Evolutionary conservation across 1,140 invertebrate genomes (phyloP).

Genomic region (Reticulitermes speratus): DNA sequence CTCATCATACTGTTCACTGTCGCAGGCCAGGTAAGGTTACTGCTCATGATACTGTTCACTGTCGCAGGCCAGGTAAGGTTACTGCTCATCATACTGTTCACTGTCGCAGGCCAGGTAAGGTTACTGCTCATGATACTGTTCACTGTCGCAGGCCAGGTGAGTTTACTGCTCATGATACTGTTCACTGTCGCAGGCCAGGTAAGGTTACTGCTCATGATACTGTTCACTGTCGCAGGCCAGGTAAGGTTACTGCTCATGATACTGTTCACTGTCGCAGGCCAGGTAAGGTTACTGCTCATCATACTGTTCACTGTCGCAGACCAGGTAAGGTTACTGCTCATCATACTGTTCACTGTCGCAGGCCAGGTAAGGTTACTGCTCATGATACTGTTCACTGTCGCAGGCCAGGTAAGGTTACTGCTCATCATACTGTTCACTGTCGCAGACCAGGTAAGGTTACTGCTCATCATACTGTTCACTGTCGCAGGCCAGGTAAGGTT

Average conservation of each 20-base stretch:
- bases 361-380: slow-evolving; percentile 80
- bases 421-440: slow-evolving; percentile 76
- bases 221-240: slow-evolving; percentile 84
- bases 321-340: slow-evolving; percentile 76
- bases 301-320: slow-evolving; percentile 79
- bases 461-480: slow-evolving; percentile 76
- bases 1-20: slow-evolving; percentile 76
- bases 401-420: slow-evolving; percentile 78
- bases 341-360: slow-evolving; percentile 77
- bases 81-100: slow-evolving; percentile 73
- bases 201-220: slow-evolving; percentile 68
- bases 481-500: slow-evolving; percentile 82
- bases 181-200: slow-evolving; percentile 86
- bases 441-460: slow-evolving; percentile 79
- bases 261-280: slow-evolving; percentile 79
- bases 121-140: slow-evolving; percentile 74
- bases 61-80: slow-evolving; percentile 80
- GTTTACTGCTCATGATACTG: slow-evolving; percentile 69
- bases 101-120: slow-evolving; percentile 83
- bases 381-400: slow-evolving; percentile 75
- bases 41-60: slow-evolving; percentile 77
- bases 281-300: slow-evolving; percentile 77
- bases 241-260: slow-evolving; percentile 73
- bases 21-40: slow-evolving; percentile 78
- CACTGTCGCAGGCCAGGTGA: slow-evolving; percentile 82